Base-by-base conservation (phyloP, 1,140 invertebrate genomes). In the Brachionus angularis region DNA sequence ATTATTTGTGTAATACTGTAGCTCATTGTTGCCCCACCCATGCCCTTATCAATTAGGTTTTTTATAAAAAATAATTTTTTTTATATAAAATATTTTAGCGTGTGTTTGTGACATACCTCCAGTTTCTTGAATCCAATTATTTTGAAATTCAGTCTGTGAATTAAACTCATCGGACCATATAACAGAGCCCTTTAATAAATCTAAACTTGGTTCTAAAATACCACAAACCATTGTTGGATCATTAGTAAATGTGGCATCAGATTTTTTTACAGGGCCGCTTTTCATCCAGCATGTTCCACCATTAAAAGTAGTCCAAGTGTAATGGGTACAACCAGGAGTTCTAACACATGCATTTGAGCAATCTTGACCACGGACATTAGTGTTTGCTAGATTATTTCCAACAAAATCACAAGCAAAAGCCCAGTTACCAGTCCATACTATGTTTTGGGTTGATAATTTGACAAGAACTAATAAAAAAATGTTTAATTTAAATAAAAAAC, bases 141-240 rank as follows among this genome's bases (percentile, higher is more conserved):
- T n/a, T 27, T 8, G 12, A 49, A 72, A 36, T 2, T 62, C 18
- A n/a, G 47, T n/a, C 10, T 44, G 18, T 29, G 52, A 62, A 47
- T 74, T 31, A 39, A 74, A 74, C 23, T 74, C 67, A 58, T 73
- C 72, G 18, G 21, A 25, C 73, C 73, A 74, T 29, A 74, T 31
- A 5, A 71, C 31, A 31, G 61, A 12, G 33, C 72, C 73, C 16
- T 70, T 67, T 25, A 70, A 25, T 21, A n/a, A 21, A n/a, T 50
- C 39, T 1, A 55, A 31, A 29, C 39, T 23, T 14, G 33, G 8
- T 18, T 39, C 33, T 62, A 73, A 23, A n/a, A 73, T 29, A 27
- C 72, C 72, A 49, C 72, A 73, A 16, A 73, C 72, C 39, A 72
- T 49, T 4, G 33, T 33, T 23, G 34, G 21, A 33, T 72, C 72